Conservation (phyloP, 2,113 vertebrate species). For the Eubucco bourcierii region DNA sequence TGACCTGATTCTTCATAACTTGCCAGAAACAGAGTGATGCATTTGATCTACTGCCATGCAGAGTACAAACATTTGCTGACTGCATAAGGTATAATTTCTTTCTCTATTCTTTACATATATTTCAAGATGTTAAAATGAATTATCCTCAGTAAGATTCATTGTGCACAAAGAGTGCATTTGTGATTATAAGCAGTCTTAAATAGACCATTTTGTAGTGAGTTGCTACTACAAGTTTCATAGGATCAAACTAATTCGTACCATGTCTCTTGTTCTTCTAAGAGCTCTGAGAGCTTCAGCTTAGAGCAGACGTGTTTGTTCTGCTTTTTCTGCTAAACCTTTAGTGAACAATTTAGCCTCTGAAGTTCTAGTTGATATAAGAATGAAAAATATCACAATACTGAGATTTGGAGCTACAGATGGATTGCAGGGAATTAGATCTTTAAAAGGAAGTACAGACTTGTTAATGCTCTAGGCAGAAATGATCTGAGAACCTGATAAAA, state of each 20-base stretch:
- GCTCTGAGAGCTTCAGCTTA: not conserved
- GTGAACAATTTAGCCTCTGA: not conserved
- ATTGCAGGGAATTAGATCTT: not conserved
- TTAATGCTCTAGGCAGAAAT: not conserved
- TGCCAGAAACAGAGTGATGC: constrained; percentile 7
- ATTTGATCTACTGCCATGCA: not conserved
- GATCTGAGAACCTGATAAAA: not conserved
- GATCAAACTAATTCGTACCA: not conserved
- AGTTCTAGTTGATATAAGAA: not conserved
- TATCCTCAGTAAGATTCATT: not conserved
- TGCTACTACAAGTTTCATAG: not conserved
- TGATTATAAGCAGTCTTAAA: not conserved
- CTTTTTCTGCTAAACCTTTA: not conserved
- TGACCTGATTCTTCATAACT: not conserved
- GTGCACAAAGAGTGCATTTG: not conserved
- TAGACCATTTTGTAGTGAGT: not conserved
- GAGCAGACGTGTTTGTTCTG: not conserved
- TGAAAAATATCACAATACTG: not conserved
- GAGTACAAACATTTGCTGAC: constrained; percentile 20
- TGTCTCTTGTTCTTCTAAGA: not conserved
- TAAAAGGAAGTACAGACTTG: not conserved
- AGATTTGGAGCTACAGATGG: not conserved
- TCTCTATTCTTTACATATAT: not conserved
- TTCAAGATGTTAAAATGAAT: constrained; percentile 7
- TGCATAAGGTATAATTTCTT: not conserved